Conservation (phyloP, 2,113 vertebrate species). For the Kobus ellipsiprymnus region DNA sequence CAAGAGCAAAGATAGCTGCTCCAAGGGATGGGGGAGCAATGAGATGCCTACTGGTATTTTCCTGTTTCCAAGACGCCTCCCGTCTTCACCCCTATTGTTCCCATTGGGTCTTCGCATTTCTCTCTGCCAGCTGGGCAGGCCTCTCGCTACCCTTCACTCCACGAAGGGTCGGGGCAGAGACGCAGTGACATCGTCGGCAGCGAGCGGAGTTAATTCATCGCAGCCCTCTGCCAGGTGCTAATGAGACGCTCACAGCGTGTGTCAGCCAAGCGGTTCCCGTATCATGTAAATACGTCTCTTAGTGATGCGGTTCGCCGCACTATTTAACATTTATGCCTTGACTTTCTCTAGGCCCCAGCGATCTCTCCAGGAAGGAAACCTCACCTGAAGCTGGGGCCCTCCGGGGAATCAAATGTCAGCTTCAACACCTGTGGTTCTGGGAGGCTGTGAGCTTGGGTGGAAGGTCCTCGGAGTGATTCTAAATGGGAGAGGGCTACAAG, state of each 20-base stretch:
- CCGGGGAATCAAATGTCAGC: rapidly evolving
- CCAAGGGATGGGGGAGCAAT: not conserved
- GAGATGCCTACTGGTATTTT: not conserved
- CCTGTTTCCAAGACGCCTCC: not conserved
- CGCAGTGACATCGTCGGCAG: not conserved
- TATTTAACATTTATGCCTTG: not conserved
- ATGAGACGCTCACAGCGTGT: constrained; percentile 33
- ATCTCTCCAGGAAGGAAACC: not conserved
- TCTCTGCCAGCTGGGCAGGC: not conserved
- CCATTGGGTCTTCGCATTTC: not conserved
- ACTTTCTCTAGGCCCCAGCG: not conserved
- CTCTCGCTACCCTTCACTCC: not conserved
- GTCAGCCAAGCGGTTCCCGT: not conserved
- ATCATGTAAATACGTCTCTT: not conserved
- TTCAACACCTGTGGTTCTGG: not conserved
- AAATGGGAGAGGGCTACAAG: rapidly evolving
- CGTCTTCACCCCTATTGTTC: too few relatives aligned
- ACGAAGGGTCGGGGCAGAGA: not conserved
- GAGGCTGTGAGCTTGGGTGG: not conserved
- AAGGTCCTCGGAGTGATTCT: not conserved
- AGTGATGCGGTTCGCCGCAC: not conserved
- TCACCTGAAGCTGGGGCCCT: not conserved
- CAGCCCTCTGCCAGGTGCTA: constrained; percentile 44
- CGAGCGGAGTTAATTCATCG: not conserved
- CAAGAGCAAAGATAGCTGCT: not conserved